These are phyloP conservation scores for Leptura quadrifasciata DNA, from an alignment of 2,888 invertebrate genomes.

Conservation along the genomic window DNA sequence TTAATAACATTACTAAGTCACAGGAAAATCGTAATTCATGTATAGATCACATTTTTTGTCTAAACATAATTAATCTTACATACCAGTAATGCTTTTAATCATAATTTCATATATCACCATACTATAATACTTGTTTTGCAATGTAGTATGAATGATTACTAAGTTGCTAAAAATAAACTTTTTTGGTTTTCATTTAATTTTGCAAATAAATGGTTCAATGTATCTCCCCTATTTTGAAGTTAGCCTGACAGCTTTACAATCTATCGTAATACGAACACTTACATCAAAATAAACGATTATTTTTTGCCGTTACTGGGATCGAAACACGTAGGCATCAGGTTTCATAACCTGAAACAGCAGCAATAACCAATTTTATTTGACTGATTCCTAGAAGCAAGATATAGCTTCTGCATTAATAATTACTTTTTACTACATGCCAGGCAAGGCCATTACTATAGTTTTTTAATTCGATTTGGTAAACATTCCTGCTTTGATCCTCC, in stretches of 20 bases:
- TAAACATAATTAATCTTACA: too few species aligned
- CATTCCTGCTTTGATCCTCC: conserved; percentile 9
- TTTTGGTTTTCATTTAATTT: too few species aligned
- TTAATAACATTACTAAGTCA: too few species aligned
- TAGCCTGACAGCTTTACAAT: background rate
- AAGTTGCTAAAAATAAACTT: too few species aligned
- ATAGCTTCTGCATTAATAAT: conserved; percentile 24
- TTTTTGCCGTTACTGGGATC: background rate
- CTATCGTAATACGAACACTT: background rate
- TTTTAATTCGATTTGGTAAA: conserved; percentile 30
- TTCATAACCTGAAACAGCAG: conserved; percentile 12
- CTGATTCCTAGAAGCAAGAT: conserved; percentile 8
- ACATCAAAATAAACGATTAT: background rate
- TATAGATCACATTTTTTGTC: too few species aligned
- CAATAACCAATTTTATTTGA: background rate
- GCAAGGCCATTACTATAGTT: conserved; percentile 22
- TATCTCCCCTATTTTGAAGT: background rate
- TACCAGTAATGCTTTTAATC: too few species aligned
- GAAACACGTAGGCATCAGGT: conserved; percentile 3
- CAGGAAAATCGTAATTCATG: too few species aligned
- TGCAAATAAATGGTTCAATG: too few species aligned
- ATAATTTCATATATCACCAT: too few species aligned
- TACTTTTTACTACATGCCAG: conserved; percentile 13
- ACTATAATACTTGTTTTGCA: too few species aligned
- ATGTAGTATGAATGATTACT: too few species aligned